A percentile compares a stretch with the other conserved stretches of the same genome.
phyloP scores from a whole-genome alignment of 2,113 vertebrate genomes.

The Conger conger region DNA sequence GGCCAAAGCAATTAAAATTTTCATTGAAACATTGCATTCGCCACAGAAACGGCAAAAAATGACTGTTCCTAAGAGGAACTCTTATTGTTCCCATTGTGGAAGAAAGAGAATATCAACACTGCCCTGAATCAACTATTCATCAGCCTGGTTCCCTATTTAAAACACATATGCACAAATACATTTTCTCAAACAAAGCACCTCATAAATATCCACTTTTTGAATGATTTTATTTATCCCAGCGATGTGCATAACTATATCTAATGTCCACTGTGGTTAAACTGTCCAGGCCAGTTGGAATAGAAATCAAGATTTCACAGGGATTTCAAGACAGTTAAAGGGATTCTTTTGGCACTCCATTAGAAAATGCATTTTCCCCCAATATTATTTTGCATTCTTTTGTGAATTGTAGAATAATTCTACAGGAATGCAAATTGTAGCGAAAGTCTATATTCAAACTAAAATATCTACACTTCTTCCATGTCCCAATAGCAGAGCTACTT shows the following conservation, averaged over 20 bases:
- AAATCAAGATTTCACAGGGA: not conserved
- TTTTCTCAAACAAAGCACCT: too few relatives aligned
- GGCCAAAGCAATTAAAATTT: too few relatives aligned
- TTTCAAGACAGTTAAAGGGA: not conserved
- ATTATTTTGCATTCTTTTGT: not conserved
- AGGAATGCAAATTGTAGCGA: not conserved
- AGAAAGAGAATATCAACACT: not conserved
- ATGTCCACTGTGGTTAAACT: not conserved
- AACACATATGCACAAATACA: too few relatives aligned
- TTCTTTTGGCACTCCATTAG: too few relatives aligned
- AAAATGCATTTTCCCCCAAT: not conserved
- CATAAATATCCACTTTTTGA: too few relatives aligned
- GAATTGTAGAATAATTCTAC: not conserved
- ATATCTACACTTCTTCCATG: too few relatives aligned
- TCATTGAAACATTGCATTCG: too few relatives aligned
- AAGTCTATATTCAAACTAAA: not conserved
- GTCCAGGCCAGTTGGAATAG: not conserved
- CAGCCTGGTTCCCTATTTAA: too few relatives aligned
- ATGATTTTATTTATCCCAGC: too few relatives aligned
- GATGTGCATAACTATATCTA: too few relatives aligned
- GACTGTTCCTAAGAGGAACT: not conserved
- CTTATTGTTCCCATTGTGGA: not conserved
- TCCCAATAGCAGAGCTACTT: not conserved
- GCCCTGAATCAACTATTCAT: too few relatives aligned
- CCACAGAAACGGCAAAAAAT: too few relatives aligned